phyloP scores from a whole-genome alignment of 1,140 invertebrate genomes.

The Schlechtendalia chinensis region DNA sequence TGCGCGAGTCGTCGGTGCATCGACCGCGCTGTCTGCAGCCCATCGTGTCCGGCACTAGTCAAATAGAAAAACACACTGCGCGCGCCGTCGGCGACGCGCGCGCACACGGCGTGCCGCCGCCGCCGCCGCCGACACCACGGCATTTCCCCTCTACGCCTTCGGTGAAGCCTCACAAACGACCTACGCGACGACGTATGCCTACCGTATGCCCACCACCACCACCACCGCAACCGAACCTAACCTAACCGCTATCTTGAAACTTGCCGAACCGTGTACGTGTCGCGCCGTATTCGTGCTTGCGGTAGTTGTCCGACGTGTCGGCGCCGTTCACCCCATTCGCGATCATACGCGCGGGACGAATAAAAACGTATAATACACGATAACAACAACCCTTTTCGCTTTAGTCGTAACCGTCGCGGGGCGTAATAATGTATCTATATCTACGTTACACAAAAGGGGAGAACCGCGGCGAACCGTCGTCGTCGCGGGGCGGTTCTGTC shows the following conservation, averaged over 20 bases:
- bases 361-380: too few species aligned
- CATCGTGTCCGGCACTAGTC: slow-evolving; percentile 42
- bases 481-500: slow-evolving; percentile 7
- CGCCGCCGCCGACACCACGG: not conserved
- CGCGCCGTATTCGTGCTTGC: too few species aligned
- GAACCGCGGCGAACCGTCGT: not conserved
- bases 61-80: slow-evolving; percentile 37
- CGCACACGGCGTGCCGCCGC: slow-evolving; percentile 15
- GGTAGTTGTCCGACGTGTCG: too few species aligned
- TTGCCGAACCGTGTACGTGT: too few species aligned
- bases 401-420: too few species aligned
- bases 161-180: not conserved
- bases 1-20: slow-evolving; percentile 15
- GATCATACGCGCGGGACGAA: too few species aligned
- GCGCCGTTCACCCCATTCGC: too few species aligned
- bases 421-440: too few species aligned
- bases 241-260: too few species aligned
- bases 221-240: not conserved
- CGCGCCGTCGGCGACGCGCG: slow-evolving; percentile 2
- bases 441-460: too few species aligned
- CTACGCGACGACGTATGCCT: not conserved
- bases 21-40: slow-evolving; percentile 27
- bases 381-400: too few species aligned
- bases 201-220: not conserved
- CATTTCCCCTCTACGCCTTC: slow-evolving; percentile 10